Conservation (phyloP, 2,888 invertebrate genomes). For the Ypsolopha scabrella region DNA sequence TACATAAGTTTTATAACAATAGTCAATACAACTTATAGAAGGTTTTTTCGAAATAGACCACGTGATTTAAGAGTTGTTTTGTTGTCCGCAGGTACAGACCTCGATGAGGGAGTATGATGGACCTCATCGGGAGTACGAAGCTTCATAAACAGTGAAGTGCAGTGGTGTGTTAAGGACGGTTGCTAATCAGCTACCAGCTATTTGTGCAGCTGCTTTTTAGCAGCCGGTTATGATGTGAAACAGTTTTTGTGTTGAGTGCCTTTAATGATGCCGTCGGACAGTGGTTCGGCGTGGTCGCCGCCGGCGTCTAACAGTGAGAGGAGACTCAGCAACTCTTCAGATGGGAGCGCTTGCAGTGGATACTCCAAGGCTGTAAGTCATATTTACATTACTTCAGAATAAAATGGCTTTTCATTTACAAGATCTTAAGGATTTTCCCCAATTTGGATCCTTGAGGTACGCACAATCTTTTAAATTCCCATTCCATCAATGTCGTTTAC, state of each 20-base stretch:
- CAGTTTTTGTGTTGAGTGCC: slow-evolving; percentile 30
- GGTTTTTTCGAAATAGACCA: not conserved
- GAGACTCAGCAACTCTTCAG: slow-evolving; percentile 63
- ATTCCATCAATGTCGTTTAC: too few relatives aligned
- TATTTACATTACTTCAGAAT: not conserved
- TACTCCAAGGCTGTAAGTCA: slow-evolving; percentile 62
- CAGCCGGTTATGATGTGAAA: slow-evolving; percentile 49
- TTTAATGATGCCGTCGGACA: slow-evolving; percentile 57
- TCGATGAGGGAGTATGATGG: slow-evolving; percentile 30
- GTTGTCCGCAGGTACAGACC: slow-evolving; percentile 41
- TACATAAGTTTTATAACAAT: too few relatives aligned
- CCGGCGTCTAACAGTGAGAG: slow-evolving; percentile 58
- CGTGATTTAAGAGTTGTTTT: slow-evolving; percentile 16
- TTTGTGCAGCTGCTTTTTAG: slow-evolving; percentile 13
- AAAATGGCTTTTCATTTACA: too few relatives aligned
- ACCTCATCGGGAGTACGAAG: slow-evolving; percentile 25
- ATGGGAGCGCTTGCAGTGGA: slow-evolving; percentile 63
- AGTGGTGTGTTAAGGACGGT: slow-evolving; percentile 32
- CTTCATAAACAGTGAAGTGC: slow-evolving; percentile 31
- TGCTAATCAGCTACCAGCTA: slow-evolving; percentile 8
- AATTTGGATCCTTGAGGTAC: too few relatives aligned
- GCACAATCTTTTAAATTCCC: too few relatives aligned
- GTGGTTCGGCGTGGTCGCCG: slow-evolving; percentile 62
- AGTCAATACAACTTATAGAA: not conserved
- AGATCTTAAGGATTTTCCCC: too few relatives aligned